phyloP scores from a whole-genome alignment of 2,113 vertebrate species.

The Aspiorhynchus laticeps region DNA sequence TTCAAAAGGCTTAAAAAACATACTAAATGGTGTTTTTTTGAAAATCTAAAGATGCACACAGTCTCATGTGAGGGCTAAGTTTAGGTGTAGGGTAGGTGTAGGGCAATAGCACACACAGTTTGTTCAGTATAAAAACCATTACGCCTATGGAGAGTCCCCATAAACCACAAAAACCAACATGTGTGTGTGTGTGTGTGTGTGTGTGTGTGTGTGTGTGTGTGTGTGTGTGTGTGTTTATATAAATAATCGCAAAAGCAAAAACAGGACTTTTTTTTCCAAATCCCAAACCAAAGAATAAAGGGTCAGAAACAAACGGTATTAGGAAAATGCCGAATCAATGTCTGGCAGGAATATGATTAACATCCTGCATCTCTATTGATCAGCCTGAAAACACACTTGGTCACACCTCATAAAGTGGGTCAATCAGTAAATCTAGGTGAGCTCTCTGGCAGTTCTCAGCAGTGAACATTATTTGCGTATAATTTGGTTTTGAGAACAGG shows the following conservation, averaged over 20 bases:
- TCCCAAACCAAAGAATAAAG: not conserved
- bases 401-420: conserved; percentile 18
- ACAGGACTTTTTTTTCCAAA: not conserved
- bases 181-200: too few species aligned
- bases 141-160: too few species aligned
- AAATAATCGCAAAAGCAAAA: not conserved
- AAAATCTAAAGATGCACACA: too few species aligned
- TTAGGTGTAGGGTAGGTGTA: too few species aligned
- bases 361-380: not conserved
- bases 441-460: not conserved
- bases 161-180: too few species aligned
- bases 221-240: not conserved
- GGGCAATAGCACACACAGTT: too few species aligned
- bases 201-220: too few species aligned
- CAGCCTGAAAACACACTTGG: conserved; percentile 17
- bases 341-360: conserved; percentile 1
- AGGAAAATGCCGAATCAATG: not conserved
- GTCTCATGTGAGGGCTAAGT: too few species aligned
- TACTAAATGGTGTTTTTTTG: too few species aligned
- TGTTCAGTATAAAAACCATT: too few species aligned
- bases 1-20: too few species aligned
- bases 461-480: conserved; percentile 22
- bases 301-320: not conserved
- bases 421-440: not conserved
- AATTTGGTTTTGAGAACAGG: conserved; percentile 14